Percentiles rank a stretch among this genome's conserved stretches.
These are phyloP conservation scores for Miltochrista miniata DNA, from an alignment of 2,888 invertebrate genomes.

Conservation along the genomic window DNA sequence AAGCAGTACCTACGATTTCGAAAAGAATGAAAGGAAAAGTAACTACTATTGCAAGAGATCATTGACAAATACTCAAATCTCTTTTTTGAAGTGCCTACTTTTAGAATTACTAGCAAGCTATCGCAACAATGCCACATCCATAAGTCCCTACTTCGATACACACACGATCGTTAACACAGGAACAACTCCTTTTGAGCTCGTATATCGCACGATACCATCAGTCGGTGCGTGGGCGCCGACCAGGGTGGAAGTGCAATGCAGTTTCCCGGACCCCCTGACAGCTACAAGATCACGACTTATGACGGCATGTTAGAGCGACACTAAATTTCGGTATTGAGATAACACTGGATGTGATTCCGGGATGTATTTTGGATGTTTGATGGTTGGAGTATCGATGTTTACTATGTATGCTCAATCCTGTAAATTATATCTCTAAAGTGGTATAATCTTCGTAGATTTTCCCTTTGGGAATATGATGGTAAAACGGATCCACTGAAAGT, in stretches of 20 bases:
- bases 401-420: background rate
- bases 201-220: constrained; percentile 52
- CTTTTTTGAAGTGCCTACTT: too few species aligned
- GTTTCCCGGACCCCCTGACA: constrained; percentile 24
- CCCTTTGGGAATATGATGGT: too few species aligned
- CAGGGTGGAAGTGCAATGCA: constrained; percentile 33
- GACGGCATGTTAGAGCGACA: constrained; percentile 43
- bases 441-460: too few species aligned
- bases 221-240: constrained; percentile 38
- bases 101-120: too few species aligned
- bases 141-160: constrained; percentile 10
- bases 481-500: too few species aligned
- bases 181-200: constrained; percentile 45
- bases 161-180: constrained; percentile 39
- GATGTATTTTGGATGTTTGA: constrained; percentile 21
- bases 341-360: constrained; percentile 36
- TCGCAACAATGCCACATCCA: constrained; percentile 25
- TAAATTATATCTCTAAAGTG: background rate
- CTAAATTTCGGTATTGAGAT: constrained; percentile 58
- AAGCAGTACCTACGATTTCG: too few species aligned
- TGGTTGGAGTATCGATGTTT: background rate
- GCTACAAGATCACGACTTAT: constrained; percentile 52
- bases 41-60: too few species aligned
- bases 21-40: background rate
- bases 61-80: too few species aligned